These are phyloP conservation scores for Watsonalla binaria DNA, from an alignment of 2,888 invertebrate genomes.

Conservation along the genomic window DNA sequence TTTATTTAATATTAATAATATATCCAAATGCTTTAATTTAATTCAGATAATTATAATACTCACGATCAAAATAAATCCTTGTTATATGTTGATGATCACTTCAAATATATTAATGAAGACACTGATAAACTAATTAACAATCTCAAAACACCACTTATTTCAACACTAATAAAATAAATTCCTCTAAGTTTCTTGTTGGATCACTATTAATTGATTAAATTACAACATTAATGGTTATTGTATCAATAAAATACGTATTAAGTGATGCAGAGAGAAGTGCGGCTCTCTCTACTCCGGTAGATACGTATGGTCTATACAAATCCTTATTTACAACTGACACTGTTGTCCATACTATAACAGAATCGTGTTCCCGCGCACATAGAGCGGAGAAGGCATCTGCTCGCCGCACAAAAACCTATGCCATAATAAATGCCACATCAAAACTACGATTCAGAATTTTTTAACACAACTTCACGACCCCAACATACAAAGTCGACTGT, in stretches of 20 bases:
- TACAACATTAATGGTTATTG: conserved; percentile 27
- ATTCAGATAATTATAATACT: conserved; percentile 33
- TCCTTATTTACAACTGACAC: conserved; percentile 79
- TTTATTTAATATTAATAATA: too few species aligned
- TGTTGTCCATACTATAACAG: conserved; percentile 71
- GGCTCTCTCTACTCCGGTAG: conserved; percentile 54
- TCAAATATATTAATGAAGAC: conserved; percentile 44
- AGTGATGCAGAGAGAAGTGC: conserved; percentile 48
- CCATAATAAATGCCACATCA: conserved; percentile 59
- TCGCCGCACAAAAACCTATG: conserved; percentile 50
- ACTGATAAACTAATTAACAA: conserved; percentile 61
- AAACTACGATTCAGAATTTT: conserved; percentile 55
- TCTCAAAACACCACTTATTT: conserved; percentile 50
- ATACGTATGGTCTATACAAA: conserved; percentile 77
- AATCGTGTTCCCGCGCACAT: conserved; percentile 60
- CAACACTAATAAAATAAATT: conserved; percentile 47
- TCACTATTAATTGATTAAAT: conserved; percentile 41
- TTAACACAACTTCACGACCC: conserved; percentile 73
- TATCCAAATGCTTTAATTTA: too few species aligned
- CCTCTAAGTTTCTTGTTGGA: conserved; percentile 62
- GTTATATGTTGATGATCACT: conserved; percentile 43
- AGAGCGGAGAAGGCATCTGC: conserved; percentile 66
- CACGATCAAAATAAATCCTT: conserved; percentile 58
- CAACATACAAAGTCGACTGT: conserved; percentile 68
- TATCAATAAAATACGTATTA: conserved; percentile 37